phyloP scores from a whole-genome alignment of 2,113 vertebrate genomes.

The Rhynchomys soricoides region DNA sequence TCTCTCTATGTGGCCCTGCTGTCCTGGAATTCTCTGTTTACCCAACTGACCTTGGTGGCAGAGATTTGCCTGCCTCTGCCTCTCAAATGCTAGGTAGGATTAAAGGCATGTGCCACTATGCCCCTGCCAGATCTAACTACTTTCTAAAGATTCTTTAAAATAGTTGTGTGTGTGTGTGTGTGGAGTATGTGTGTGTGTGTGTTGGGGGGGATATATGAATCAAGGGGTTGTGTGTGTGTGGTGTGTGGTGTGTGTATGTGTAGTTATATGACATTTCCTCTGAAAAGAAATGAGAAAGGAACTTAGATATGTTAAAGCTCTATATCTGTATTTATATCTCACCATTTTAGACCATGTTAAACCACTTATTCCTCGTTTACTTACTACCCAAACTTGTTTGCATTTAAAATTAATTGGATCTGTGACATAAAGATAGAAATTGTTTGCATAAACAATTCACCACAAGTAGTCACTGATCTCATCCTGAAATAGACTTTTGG shows the following conservation, averaged over 20 bases:
- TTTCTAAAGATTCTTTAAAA: conserved; percentile 20
- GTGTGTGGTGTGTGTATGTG: not conserved
- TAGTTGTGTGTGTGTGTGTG: not conserved
- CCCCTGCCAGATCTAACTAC: not conserved
- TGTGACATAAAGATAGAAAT: not conserved
- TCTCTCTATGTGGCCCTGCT: not conserved
- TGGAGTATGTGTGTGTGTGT: not conserved
- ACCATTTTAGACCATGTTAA: not conserved
- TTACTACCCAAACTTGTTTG: not conserved
- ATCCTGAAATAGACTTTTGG: not conserved
- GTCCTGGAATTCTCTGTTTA: not conserved
- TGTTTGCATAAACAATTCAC: not conserved
- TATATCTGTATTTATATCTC: no score
- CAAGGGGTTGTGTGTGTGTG: not conserved
- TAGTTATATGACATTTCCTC: not conserved
- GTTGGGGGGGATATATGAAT: no score
- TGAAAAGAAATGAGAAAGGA: conserved; percentile 9
- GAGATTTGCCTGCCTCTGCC: not conserved
- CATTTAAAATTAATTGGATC: not conserved
- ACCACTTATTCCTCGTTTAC: not conserved
- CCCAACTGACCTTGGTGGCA: not conserved
- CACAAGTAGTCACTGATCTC: not conserved
- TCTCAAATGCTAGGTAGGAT: not conserved
- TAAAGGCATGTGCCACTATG: not conserved
- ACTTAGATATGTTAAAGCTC: not conserved